Evolutionary conservation across 92 coral and sea anemone genomes (phyloP).

Genomic region (Palythoa grandis): DNA sequence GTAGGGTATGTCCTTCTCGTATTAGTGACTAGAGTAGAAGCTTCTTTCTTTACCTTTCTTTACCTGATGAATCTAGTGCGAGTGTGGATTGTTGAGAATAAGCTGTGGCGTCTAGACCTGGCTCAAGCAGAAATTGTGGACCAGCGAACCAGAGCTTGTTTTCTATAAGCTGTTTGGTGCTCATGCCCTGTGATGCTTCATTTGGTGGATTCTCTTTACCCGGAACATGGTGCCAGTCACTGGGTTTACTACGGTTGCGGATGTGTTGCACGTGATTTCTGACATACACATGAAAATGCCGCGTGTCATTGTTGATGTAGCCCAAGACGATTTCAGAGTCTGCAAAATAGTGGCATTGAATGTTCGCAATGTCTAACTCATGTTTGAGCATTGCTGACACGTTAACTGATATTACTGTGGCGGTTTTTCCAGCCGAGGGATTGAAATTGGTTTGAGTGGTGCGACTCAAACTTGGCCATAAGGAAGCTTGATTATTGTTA

Average conservation of each 20-base stretch:
- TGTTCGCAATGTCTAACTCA: conserved; percentile 32
- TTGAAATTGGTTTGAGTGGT: conserved; percentile 53
- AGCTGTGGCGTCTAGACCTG: too few relatives aligned
- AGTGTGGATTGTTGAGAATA: too few relatives aligned
- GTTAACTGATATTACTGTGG: conserved; percentile 41
- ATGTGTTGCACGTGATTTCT: conserved; percentile 47
- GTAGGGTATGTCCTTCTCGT: neutral
- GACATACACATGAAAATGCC: conserved; percentile 27
- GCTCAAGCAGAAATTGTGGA: neutral
- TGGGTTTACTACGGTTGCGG: conserved; percentile 29
- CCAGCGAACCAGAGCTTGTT: conserved; percentile 41
- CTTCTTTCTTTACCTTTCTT: neutral
- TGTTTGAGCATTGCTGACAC: conserved; percentile 27
- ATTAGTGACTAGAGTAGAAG: neutral
- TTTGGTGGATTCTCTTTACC: conserved; percentile 46
- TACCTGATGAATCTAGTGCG: neutral
- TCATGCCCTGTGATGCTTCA: conserved; percentile 41
- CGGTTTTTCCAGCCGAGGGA: conserved; percentile 50
- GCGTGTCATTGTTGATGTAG: conserved; percentile 42
- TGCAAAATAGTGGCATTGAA: conserved; percentile 15
- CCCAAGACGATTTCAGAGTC: conserved; percentile 48
- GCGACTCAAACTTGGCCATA: conserved; percentile 55
- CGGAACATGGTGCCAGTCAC: conserved; percentile 38
- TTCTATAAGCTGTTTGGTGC: conserved; percentile 10
- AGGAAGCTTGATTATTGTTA: too few relatives aligned